These are phyloP conservation scores for Petrocephalus zakoni DNA, from an alignment of 2,113 vertebrate species.

Conservation along the genomic window DNA sequence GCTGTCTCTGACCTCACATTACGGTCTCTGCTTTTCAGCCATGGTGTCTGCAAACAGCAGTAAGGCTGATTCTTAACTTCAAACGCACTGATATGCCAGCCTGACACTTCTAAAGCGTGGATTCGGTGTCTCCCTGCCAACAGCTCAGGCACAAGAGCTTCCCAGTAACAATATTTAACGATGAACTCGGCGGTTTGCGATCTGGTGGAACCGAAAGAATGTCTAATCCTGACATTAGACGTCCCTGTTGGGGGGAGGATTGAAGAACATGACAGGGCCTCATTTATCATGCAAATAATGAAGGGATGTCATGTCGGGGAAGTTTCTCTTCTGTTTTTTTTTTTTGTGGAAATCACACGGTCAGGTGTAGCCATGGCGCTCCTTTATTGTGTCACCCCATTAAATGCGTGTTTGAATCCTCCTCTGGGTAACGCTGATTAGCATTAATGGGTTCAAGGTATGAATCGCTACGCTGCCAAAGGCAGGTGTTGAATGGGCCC, in stretches of 20 bases:
- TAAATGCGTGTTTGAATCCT: not conserved
- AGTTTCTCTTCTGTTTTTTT: not conserved
- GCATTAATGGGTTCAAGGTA: not conserved
- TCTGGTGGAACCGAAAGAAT: not conserved
- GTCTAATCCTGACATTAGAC: not conserved
- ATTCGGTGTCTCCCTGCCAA: not conserved
- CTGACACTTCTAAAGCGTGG: not conserved
- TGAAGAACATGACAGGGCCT: not conserved
- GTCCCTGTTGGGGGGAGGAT: not conserved
- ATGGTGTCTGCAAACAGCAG: slow-evolving; percentile 6
- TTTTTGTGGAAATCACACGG: not conserved
- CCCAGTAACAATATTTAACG: not conserved
- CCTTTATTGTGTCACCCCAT: not conserved
- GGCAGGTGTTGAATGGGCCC: not conserved
- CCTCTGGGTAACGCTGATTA: slow-evolving; percentile 4
- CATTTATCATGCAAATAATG: not conserved
- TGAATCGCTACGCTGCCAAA: not conserved
- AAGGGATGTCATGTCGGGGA: not conserved
- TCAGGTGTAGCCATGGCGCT: not conserved
- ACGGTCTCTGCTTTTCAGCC: not conserved
- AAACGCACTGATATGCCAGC: not conserved
- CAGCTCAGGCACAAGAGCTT: not conserved
- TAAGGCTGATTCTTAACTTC: not conserved
- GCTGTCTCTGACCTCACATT: not conserved
- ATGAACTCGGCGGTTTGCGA: not conserved